These are phyloP conservation scores for Drosophila subsilvestris DNA, from an alignment of 2,888 invertebrate genomes.

Conservation along the genomic window DNA sequence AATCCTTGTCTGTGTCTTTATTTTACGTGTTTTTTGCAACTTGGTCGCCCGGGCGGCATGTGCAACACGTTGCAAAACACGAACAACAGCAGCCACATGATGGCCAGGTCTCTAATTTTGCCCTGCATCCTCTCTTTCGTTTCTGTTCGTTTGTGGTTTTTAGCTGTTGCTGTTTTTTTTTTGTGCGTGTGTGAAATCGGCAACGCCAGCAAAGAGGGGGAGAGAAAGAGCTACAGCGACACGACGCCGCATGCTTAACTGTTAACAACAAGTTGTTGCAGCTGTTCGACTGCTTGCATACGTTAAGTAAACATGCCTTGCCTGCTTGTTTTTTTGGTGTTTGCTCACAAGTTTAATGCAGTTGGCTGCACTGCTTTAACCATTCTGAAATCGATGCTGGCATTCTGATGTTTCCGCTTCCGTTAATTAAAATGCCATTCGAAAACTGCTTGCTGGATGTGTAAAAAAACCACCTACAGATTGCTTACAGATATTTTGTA, in stretches of 20 bases:
- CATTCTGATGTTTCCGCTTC: no score
- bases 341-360: no score
- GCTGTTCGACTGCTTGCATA: neutral
- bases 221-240: neutral
- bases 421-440: no score
- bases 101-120: slow-evolving; percentile 2
- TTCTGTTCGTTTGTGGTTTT: slow-evolving; percentile 1
- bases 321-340: no score
- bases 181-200: neutral
- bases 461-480: no score
- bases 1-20: slow-evolving; percentile 54
- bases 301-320: neutral
- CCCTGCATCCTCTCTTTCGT: neutral
- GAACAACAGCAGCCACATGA: slow-evolving; percentile 22
- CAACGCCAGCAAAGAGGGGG: neutral
- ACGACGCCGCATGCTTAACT: neutral
- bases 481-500: no score
- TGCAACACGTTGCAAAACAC: slow-evolving; percentile 66
- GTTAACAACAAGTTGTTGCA: neutral
- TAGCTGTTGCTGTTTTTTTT: neutral
- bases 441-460: no score
- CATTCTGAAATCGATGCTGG: no score
- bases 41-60: slow-evolving; percentile 41
- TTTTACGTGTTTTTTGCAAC: slow-evolving; percentile 33
- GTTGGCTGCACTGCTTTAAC: no score